These are phyloP conservation scores for Amphiura filiformis DNA, from an alignment of 35 echinoderm and acorn worm genomes.

Conservation along the genomic window DNA sequence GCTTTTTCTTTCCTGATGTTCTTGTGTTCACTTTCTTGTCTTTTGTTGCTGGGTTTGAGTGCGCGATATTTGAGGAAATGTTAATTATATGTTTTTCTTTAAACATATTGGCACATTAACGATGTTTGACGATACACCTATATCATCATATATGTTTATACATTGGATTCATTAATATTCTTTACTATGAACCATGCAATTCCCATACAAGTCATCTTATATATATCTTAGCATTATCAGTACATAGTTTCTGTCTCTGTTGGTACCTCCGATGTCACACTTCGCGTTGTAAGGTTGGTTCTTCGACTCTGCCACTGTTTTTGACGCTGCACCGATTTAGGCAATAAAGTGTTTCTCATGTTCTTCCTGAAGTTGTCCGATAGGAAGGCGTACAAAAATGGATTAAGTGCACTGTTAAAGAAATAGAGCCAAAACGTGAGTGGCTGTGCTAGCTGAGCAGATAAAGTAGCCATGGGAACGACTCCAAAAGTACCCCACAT, in stretches of 20 bases:
- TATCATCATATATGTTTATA: too few species aligned
- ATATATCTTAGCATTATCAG: too few species aligned
- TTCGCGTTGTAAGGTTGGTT: slow-evolving; percentile 29
- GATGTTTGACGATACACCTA: too few species aligned
- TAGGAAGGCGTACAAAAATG: slow-evolving; percentile 84
- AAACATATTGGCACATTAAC: too few species aligned
- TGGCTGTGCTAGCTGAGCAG: slow-evolving; percentile 35
- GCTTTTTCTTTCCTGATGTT: too few species aligned
- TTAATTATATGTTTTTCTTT: too few species aligned
- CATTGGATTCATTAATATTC: too few species aligned
- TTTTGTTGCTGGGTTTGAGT: too few species aligned
- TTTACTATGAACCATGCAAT: too few species aligned
- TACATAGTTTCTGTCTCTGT: slow-evolving; percentile 53
- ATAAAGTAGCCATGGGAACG: neutral
- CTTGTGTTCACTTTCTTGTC: too few species aligned
- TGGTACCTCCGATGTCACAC: slow-evolving; percentile 64
- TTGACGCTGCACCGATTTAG: slow-evolving; percentile 7
- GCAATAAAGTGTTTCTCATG: slow-evolving; percentile 53
- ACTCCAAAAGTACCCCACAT: slow-evolving; percentile 13
- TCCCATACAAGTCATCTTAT: too few species aligned
- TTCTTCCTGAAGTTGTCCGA: slow-evolving; percentile 89
- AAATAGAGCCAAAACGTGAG: slow-evolving; percentile 57
- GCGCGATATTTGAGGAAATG: too few species aligned
- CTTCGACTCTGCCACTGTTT: neutral
- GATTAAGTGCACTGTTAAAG: slow-evolving; percentile 88